A percentile compares a stretch with the other conserved stretches of the same genome.
Conservation (phyloP, 2,888 invertebrate species). For the Bombylius major region DNA sequence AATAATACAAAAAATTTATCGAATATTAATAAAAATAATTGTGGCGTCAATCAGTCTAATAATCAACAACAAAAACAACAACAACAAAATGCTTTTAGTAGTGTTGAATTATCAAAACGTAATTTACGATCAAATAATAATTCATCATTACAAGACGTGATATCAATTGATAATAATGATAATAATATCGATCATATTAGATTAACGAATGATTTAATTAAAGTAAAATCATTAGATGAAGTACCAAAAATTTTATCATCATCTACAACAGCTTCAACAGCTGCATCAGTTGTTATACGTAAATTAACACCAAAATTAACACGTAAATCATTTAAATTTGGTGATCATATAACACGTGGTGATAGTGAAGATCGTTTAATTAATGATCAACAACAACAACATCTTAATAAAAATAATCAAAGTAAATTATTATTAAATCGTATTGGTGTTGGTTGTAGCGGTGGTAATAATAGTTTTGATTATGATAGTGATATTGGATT, state of each 20-base stretch:
- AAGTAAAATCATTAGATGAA: background rate
- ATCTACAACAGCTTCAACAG: background rate
- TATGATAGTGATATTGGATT: conserved; percentile 14
- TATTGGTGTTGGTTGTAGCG: background rate
- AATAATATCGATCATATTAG: background rate
- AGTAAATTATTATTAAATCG: no score
- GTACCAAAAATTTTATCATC: background rate
- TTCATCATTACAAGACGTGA: background rate
- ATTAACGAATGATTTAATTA: background rate
- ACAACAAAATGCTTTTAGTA: background rate
- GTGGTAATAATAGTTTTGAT: background rate
- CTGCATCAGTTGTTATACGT: conserved; percentile 10
- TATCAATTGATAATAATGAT: background rate
- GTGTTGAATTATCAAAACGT: background rate
- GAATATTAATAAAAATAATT: background rate
- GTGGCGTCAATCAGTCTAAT: conserved; percentile 4
- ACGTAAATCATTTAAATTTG: conserved; percentile 11
- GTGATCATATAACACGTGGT: conserved; percentile 3
- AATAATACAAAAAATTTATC: background rate
- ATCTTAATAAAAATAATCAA: background rate
- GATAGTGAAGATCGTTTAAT: conserved; percentile 12
- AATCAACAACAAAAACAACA: background rate
- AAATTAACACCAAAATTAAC: conserved; percentile 18
- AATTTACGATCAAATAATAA: conserved; percentile 3
- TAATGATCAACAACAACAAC: background rate